Base-by-base conservation (phyloP, 1,140 invertebrate species). In the Panulirus ornatus region DNA sequence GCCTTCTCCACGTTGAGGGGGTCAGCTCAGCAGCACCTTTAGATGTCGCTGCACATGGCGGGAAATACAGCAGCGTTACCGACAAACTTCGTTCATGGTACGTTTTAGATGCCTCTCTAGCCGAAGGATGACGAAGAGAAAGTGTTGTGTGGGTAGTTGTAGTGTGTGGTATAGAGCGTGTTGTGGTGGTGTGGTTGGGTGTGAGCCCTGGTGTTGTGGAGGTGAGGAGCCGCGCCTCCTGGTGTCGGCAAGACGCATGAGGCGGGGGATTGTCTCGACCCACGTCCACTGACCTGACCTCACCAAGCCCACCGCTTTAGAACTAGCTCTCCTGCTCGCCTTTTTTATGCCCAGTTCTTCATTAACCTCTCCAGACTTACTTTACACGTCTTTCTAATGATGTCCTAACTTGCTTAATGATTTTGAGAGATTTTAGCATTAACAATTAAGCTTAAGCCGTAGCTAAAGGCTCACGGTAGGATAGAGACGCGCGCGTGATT, bases 401-500 rank as follows among this genome's bases (percentile, higher is more conserved):
- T n/a, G n/a, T n/a, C n/a, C n/a, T n/a, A n/a, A n/a, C n/a, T n/a
- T n/a, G n/a, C n/a, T n/a, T n/a, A n/a, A n/a, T n/a, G n/a, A n/a
- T n/a, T n/a, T n/a, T n/a, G n/a, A n/a, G n/a, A n/a, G n/a, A n/a
- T n/a, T n/a, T 79, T 51, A 30, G 42, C 42, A 40, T 14, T 19
- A 0, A 51, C 30, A 38, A 75, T 85, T 38, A 86, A 87, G 58
- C 40, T 71, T 9, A 84, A 91, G 90, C 71, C 90, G 70, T 27
- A 66, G 84, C 58, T 70, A 42, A 42, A 78, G 78, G 78, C 40
- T 84, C n/a, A 19, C 47, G 76, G 70, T 30, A 40, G 90, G 84
- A 82, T 84, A 84, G 70, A 84, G 84, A 91, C 90, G 51, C 90
- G 84, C 84, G 76, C 85, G 85, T 91, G 90, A 91, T 91, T 91